Conservation (phyloP, 2,113 vertebrate species). For the Leptosomus discolor region DNA sequence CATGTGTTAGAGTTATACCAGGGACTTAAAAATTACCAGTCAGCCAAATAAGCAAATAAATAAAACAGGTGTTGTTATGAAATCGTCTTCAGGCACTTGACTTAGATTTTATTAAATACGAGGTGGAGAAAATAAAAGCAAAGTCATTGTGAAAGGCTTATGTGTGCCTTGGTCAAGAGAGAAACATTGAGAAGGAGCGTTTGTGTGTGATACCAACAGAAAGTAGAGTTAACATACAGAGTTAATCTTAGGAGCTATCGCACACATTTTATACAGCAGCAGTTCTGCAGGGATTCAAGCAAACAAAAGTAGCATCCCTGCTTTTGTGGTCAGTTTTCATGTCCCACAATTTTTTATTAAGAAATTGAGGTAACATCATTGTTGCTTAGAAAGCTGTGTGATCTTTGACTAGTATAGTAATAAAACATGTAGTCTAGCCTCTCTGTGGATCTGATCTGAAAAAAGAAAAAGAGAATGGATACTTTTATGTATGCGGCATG, state of each 20-base stretch:
- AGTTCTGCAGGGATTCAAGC: background rate
- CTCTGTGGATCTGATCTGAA: background rate
- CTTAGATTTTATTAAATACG: background rate
- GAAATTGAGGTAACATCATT: background rate
- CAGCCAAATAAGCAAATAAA: constrained; percentile 2
- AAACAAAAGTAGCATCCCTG: background rate
- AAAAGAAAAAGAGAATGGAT: background rate
- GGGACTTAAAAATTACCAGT: constrained; percentile 1
- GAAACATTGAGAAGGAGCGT: background rate
- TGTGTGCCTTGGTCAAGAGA: background rate
- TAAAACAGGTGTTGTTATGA: background rate
- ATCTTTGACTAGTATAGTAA: background rate
- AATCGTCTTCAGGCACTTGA: background rate
- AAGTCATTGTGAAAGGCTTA: background rate
- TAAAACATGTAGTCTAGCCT: background rate
- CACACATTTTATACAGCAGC: background rate
- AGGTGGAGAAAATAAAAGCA: background rate
- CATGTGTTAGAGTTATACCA: background rate
- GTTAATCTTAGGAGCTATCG: background rate
- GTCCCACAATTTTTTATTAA: background rate
- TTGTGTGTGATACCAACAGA: background rate
- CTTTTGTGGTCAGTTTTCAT: background rate
- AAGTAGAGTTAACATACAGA: background rate
- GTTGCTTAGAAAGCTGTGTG: background rate
- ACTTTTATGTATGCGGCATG: background rate